A percentile compares a stretch with the other conserved stretches of the same genome.
Evolutionary conservation across 2,797 vertebrate genomes (phyloP).

Genomic region (Eulemur coronatus): DNA sequence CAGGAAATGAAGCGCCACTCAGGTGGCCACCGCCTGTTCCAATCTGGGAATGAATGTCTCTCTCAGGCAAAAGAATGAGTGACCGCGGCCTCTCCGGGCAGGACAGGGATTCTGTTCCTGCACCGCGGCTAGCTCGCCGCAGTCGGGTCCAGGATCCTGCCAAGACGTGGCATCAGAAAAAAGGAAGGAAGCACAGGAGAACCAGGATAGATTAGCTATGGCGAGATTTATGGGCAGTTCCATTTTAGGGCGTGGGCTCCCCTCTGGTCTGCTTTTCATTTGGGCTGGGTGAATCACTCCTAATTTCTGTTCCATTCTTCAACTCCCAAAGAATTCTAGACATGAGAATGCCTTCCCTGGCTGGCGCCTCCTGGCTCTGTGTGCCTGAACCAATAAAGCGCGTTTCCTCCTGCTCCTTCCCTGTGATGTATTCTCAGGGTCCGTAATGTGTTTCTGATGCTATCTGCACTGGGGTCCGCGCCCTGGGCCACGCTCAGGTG

Average conservation of each 20-base stretch:
- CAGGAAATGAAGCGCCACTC: background rate
- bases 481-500: background rate
- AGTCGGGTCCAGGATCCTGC: background rate
- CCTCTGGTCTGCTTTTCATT: background rate
- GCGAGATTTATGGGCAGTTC: background rate
- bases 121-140: background rate
- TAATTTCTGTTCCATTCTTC: background rate
- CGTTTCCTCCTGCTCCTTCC: background rate
- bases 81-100: fast-evolving
- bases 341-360: background rate
- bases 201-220: background rate
- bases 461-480: background rate
- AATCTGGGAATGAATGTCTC: background rate
- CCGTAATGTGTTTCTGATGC: background rate
- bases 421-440: background rate
- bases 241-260: background rate
- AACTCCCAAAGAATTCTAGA: conserved; percentile 28
- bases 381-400: background rate
- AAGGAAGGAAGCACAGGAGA: background rate
- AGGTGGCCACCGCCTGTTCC: fast-evolving
- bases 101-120: background rate
- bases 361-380: background rate
- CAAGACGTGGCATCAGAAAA: background rate
- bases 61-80: background rate
- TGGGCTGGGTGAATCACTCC: background rate